Conservation (phyloP, 2,888 invertebrate genomes). For the Agonopterix heracliana region DNA sequence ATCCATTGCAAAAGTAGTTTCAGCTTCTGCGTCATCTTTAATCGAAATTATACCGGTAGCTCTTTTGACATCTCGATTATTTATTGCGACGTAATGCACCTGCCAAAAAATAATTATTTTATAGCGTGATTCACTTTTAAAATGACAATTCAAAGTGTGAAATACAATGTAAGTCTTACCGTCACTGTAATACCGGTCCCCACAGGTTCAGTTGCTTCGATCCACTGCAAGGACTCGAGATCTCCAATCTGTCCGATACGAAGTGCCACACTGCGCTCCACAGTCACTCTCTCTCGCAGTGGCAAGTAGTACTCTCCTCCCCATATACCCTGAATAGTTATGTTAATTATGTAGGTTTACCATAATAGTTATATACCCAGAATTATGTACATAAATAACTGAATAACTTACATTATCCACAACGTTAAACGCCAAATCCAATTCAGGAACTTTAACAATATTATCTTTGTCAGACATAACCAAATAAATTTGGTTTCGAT, state of each 20-base stretch:
- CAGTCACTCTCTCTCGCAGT: slow-evolving; percentile 9
- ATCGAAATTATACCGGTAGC: slow-evolving; percentile 20
- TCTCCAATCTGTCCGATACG: slow-evolving; percentile 22
- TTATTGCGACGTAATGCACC: slow-evolving; percentile 22
- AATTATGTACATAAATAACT: not conserved
- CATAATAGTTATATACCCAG: not conserved
- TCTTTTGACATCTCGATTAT: slow-evolving; percentile 25
- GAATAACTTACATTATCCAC: slow-evolving; percentile 7
- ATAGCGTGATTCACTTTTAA: not conserved
- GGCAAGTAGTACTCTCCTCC: slow-evolving; percentile 32
- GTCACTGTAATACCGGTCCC: slow-evolving; percentile 18
- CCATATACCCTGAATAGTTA: slow-evolving; percentile 23
- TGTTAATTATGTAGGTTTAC: not conserved
- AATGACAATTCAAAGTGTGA: not conserved
- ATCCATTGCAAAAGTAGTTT: slow-evolving; percentile 34
- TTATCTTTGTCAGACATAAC: slow-evolving; percentile 30
- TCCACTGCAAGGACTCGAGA: slow-evolving; percentile 26
- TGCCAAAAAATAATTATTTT: slow-evolving; percentile 1
- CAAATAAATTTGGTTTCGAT: slow-evolving; percentile 30
- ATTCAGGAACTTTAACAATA: slow-evolving; percentile 29
- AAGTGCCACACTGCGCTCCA: slow-evolving; percentile 11
- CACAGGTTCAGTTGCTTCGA: slow-evolving; percentile 13
- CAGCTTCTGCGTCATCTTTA: slow-evolving; percentile 3
- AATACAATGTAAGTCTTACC: slow-evolving; percentile 10
- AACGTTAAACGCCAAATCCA: slow-evolving; percentile 32